A percentile compares a stretch with the other conserved stretches of the same genome.
Conservation (phyloP, 2,797 vertebrate species). For the Muraenolepis orangiensis region DNA sequence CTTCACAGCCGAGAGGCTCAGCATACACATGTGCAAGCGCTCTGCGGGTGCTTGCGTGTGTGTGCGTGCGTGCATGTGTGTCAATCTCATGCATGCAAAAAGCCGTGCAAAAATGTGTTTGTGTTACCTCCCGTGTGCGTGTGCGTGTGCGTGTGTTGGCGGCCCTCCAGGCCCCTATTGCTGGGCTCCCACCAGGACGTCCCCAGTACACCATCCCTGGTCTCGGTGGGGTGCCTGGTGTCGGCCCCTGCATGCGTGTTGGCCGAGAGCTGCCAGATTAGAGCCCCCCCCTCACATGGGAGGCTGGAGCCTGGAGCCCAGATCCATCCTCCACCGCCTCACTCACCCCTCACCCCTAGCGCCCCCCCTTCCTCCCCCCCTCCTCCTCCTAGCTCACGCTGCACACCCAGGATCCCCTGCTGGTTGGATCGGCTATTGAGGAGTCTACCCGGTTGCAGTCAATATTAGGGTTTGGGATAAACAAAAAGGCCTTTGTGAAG, state of each 20-base stretch:
- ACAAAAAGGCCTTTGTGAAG: not conserved
- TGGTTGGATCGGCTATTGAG: conserved; percentile 39
- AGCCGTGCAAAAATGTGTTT: not conserved
- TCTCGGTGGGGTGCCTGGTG: conserved; percentile 73
- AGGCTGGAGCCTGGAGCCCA: conserved; percentile 60
- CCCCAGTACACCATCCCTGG: conserved; percentile 64
- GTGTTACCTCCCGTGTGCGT: conserved; percentile 39
- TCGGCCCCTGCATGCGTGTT: conserved; percentile 67
- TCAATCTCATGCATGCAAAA: too few relatives aligned
- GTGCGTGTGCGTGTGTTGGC: conserved; percentile 42
- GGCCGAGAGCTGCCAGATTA: conserved; percentile 72
- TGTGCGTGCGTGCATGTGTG: conserved; percentile 30
- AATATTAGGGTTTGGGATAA: conserved; percentile 18
- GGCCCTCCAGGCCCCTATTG: conserved; percentile 60
- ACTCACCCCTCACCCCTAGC: conserved; percentile 8
- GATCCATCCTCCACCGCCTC: conserved; percentile 39
- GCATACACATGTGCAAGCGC: conserved; percentile 9
- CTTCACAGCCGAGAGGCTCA: conserved; percentile 45
- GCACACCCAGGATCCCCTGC: too few relatives aligned
- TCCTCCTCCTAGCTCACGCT: not conserved
- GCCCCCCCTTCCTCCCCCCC: not conserved
- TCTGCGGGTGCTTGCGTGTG: conserved; percentile 38
- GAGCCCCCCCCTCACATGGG: conserved; percentile 68
- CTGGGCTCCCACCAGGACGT: conserved; percentile 69
- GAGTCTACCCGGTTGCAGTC: conserved; percentile 30